phyloP scores from a whole-genome alignment of 2,113 vertebrate genomes.

The Calyptommatus sinebrachiatus region DNA sequence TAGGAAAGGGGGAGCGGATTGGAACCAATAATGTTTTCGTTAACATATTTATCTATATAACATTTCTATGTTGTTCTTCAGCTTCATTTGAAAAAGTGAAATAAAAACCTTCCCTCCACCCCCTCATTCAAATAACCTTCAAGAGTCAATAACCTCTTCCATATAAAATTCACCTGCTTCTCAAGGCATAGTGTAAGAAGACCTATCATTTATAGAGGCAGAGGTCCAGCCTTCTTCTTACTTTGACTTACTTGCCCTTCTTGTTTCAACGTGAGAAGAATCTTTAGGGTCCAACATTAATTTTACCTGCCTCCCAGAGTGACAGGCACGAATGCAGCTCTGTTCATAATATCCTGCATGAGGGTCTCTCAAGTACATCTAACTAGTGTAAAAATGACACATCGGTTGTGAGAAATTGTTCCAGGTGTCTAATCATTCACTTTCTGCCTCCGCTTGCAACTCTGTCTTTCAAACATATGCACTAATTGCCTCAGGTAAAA shows the following conservation, averaged over 20 bases:
- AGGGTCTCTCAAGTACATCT: constrained; percentile 23
- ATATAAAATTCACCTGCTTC: constrained; percentile 11
- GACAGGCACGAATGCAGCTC: neutral
- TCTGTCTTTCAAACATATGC: constrained; percentile 1
- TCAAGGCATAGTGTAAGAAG: neutral
- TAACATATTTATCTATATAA: neutral
- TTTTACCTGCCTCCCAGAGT: neutral
- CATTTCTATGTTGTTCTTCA: neutral
- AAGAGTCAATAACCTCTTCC: constrained; percentile 12
- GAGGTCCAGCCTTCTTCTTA: neutral
- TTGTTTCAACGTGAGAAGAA: constrained; percentile 22
- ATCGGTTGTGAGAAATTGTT: neutral
- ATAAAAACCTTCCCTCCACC: neutral
- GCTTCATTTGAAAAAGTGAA: neutral
- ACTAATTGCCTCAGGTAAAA: constrained; percentile 9
- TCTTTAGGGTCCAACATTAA: constrained; percentile 10
- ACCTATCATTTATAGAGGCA: neutral
- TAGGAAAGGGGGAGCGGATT: neutral
- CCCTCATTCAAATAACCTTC: constrained; percentile 20
- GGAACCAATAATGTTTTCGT: neutral
- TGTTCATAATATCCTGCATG: neutral
- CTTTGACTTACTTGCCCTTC: constrained; percentile 29
- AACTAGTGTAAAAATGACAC: constrained; percentile 2
- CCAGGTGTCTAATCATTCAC: neutral
- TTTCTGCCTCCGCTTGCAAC: neutral